Evolutionary conservation across 2,797 vertebrate genomes (phyloP).

Genomic region (Liasis olivaceus): DNA sequence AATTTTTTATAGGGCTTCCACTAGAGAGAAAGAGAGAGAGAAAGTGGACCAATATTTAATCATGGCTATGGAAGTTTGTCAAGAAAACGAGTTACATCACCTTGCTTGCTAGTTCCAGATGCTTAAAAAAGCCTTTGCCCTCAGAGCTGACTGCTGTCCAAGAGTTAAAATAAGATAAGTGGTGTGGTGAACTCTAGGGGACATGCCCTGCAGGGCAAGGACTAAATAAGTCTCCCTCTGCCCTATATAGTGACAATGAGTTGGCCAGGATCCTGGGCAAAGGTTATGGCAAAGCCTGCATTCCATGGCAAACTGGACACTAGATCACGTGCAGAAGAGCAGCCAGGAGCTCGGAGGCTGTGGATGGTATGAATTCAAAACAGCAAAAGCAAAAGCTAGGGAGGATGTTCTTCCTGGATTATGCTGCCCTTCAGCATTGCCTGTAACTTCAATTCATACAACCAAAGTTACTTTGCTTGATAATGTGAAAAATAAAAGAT

Average conservation of each 20-base stretch:
- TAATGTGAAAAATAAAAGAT: not conserved
- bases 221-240: slow-evolving; percentile 52
- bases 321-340: not conserved
- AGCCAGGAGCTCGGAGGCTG: not conserved
- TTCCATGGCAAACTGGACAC: slow-evolving; percentile 19
- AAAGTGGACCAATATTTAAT: slow-evolving; percentile 64
- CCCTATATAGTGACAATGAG: slow-evolving; percentile 37
- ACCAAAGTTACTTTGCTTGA: not conserved
- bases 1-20: slow-evolving; percentile 53
- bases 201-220: slow-evolving; percentile 42
- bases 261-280: slow-evolving; percentile 33
- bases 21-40: slow-evolving; percentile 32
- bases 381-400: slow-evolving; percentile 17
- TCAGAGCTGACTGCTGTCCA: slow-evolving; percentile 57
- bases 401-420: not conserved
- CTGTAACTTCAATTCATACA: not conserved
- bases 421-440: not conserved
- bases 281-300: slow-evolving; percentile 32
- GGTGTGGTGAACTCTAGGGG: slow-evolving; percentile 46
- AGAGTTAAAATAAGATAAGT: slow-evolving; percentile 65
- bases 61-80: slow-evolving; percentile 62
- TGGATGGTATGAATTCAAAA: not conserved
- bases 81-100: slow-evolving; percentile 69
- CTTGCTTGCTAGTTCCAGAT: slow-evolving; percentile 67
- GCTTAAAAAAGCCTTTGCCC: slow-evolving; percentile 74